Conservation (phyloP, 1,140 invertebrate species). For the Drosophila lacteicornis region DNA sequence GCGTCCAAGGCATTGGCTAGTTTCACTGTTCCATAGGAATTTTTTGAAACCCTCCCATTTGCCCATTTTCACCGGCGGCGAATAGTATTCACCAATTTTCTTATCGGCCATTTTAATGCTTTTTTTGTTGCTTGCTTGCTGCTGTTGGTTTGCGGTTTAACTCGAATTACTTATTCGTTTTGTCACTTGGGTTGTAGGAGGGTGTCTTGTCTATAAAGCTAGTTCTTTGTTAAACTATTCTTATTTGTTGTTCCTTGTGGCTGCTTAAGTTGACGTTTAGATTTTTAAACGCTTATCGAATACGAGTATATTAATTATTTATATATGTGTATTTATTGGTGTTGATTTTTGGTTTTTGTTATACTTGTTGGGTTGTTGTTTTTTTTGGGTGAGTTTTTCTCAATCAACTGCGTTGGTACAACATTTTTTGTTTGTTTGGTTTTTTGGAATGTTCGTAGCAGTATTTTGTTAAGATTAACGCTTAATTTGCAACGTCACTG, state of each 20-base stretch:
- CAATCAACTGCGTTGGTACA: slow-evolving; percentile 84
- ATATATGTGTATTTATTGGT: slow-evolving; percentile 59
- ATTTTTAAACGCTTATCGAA: slow-evolving; percentile 64
- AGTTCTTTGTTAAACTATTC: slow-evolving; percentile 59
- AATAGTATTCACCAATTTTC: slow-evolving; percentile 91
- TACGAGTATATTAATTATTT: slow-evolving; percentile 63
- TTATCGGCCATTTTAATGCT: slow-evolving; percentile 89
- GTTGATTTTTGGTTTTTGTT: slow-evolving; percentile 33
- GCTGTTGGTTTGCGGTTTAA: slow-evolving; percentile 35
- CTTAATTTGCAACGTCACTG: slow-evolving; percentile 65
- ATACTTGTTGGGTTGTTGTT: slow-evolving; percentile 17
- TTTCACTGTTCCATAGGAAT: slow-evolving; percentile 95
- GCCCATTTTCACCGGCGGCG: slow-evolving; percentile 91
- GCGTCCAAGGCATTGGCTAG: slow-evolving; percentile 93
- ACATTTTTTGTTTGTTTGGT: slow-evolving; percentile 64
- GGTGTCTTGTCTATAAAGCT: slow-evolving; percentile 60
- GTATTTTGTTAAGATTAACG: slow-evolving; percentile 69
- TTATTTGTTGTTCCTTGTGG: slow-evolving; percentile 38
- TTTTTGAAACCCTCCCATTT: slow-evolving; percentile 93
- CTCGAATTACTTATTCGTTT: slow-evolving; percentile 36
- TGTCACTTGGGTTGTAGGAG: slow-evolving; percentile 48
- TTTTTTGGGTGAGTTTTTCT: slow-evolving; percentile 63
- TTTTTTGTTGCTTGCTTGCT: slow-evolving; percentile 36
- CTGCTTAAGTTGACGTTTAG: slow-evolving; percentile 56
- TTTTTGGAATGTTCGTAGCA: slow-evolving; percentile 70